Evolutionary conservation across 2,888 invertebrate species (phyloP).

Genomic region (Plebejus anna): DNA sequence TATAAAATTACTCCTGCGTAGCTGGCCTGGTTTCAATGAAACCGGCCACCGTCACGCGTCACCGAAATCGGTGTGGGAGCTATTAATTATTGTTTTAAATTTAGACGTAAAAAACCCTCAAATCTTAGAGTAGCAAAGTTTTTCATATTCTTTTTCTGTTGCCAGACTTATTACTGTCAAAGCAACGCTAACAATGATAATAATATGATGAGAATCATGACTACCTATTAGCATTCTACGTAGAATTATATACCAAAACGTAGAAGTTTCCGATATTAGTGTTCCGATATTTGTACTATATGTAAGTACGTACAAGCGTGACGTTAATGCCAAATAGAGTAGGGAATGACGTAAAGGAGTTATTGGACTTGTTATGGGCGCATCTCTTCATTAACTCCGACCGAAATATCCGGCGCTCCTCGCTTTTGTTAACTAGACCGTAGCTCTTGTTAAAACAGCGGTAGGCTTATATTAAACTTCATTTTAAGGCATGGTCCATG

Average conservation of each 20-base stretch:
- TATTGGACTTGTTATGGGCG: slow-evolving; percentile 1
- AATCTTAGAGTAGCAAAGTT: too few relatives aligned
- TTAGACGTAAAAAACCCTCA: too few relatives aligned
- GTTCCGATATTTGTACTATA: neutral
- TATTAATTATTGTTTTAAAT: too few relatives aligned
- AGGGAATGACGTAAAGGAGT: neutral
- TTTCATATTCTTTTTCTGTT: neutral
- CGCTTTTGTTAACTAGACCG: neutral
- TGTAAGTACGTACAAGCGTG: neutral
- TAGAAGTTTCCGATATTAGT: neutral
- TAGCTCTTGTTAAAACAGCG: too few relatives aligned
- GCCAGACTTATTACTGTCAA: neutral
- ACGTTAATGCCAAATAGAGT: neutral
- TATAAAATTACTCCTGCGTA: too few relatives aligned
- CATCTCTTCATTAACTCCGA: neutral
- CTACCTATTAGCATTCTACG: neutral
- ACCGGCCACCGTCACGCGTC: too few relatives aligned
- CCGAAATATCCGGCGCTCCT: neutral
- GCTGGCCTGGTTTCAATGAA: too few relatives aligned
- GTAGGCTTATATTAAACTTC: too few relatives aligned
- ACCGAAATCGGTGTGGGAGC: too few relatives aligned
- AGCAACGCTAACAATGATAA: neutral
- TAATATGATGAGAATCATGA: neutral
- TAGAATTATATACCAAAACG: neutral
- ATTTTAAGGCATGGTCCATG: too few relatives aligned